These are phyloP conservation scores for Phalanger gymnotis DNA, from an alignment of 2,797 vertebrate genomes.

Conservation along the genomic window DNA sequence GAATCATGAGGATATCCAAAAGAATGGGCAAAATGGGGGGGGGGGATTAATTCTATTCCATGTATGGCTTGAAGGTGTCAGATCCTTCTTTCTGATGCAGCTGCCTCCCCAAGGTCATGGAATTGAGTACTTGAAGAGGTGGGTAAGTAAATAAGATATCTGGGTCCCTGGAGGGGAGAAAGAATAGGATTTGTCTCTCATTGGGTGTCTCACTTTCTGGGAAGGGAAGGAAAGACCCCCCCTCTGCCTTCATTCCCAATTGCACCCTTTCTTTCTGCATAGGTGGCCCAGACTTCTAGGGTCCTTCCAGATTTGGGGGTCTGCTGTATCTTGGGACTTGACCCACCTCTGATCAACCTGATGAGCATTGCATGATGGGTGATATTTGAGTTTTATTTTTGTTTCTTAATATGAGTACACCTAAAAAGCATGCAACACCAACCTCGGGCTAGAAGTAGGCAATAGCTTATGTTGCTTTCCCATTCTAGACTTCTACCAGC, in stretches of 20 bases:
- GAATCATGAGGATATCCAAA: slow-evolving; percentile 17
- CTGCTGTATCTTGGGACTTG: not conserved
- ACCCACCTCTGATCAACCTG: not conserved
- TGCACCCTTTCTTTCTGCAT: not conserved
- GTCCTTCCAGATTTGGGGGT: not conserved
- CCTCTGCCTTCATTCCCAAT: not conserved
- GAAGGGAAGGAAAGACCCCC: not conserved
- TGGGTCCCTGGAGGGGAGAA: not conserved
- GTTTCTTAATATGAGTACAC: not conserved
- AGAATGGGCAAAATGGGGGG: not conserved
- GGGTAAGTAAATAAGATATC: not conserved
- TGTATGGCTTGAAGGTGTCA: not conserved
- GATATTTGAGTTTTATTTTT: not conserved
- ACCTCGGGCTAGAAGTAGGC: not conserved
- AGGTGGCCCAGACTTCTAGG: not conserved
- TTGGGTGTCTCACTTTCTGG: not conserved
- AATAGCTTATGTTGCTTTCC: not conserved
- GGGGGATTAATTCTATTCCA: not conserved
- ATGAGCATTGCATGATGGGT: not conserved
- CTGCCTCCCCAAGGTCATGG: not conserved
- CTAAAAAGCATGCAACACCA: not conserved
- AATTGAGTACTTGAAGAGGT: not conserved
- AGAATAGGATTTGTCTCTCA: not conserved
- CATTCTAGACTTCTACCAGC: not conserved
- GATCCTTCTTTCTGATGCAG: not conserved